A percentile compares a stretch with the other conserved stretches of the same genome.
phyloP scores from a whole-genome alignment of 2,888 invertebrate genomes.

The Chloroclysta siterata region DNA sequence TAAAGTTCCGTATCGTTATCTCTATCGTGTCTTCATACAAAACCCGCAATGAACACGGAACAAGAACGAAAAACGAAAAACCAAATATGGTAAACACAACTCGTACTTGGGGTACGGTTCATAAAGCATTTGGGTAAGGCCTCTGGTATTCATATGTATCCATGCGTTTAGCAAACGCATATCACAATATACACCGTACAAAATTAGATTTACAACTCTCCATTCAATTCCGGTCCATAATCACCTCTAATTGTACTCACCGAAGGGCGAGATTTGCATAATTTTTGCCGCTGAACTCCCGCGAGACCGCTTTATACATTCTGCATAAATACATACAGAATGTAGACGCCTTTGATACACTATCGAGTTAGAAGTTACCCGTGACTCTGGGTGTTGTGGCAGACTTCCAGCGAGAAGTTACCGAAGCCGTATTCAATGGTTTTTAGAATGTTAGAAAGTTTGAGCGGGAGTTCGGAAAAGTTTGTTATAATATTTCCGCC shows the following conservation, averaged over 20 bases:
- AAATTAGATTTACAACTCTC: conserved; percentile 61
- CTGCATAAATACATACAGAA: conserved; percentile 64
- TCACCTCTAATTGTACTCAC: conserved; percentile 74
- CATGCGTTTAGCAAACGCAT: conserved; percentile 1
- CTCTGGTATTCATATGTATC: too few relatives aligned
- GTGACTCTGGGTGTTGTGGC: conserved; percentile 40
- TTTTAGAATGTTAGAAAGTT: conserved; percentile 24
- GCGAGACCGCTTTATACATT: conserved; percentile 68
- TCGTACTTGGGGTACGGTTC: too few relatives aligned
- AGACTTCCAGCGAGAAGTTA: conserved; percentile 29
- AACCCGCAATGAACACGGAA: too few relatives aligned
- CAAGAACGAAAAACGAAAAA: too few relatives aligned
- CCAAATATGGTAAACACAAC: too few relatives aligned
- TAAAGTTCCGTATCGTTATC: too few relatives aligned
- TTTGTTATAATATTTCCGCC: conserved; percentile 4
- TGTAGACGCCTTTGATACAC: conserved; percentile 62
- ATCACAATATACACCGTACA: conserved; percentile 18
- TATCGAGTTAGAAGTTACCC: conserved; percentile 59
- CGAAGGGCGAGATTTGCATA: conserved; percentile 79
- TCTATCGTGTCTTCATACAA: too few relatives aligned
- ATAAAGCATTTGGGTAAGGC: too few relatives aligned
- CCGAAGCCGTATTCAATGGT: conserved; percentile 23
- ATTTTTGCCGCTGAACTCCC: conserved; percentile 64
- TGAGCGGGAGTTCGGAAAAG: not conserved
- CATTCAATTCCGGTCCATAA: conserved; percentile 71